These are phyloP conservation scores for Drosophila picticornis DNA, from an alignment of 2,888 invertebrate species.

Conservation along the genomic window DNA sequence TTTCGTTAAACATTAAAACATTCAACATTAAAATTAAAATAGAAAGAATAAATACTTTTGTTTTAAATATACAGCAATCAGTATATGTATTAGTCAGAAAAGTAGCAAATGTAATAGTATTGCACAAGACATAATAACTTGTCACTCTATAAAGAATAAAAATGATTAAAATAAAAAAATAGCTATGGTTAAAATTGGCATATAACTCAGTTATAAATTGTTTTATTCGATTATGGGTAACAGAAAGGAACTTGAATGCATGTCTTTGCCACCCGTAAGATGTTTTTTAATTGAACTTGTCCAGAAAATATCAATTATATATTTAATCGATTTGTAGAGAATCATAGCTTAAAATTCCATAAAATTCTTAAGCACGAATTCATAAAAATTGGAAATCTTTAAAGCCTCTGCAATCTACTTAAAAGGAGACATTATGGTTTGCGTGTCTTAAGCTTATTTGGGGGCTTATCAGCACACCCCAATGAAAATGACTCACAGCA, in stretches of 20 bases:
- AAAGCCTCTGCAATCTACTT: not conserved
- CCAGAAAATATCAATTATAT: not conserved
- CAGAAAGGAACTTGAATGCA: not conserved
- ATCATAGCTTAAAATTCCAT: not conserved
- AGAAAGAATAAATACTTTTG: not conserved
- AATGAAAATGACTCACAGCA: slow-evolving; percentile 32
- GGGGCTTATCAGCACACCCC: slow-evolving; percentile 61
- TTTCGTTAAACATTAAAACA: no score
- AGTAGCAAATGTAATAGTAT: not conserved
- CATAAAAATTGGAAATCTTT: not conserved
- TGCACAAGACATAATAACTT: not conserved
- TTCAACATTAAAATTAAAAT: not conserved
- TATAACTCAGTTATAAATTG: not conserved
- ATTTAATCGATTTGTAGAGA: not conserved
- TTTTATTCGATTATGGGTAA: not conserved
- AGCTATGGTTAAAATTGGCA: not conserved
- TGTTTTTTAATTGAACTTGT: not conserved
- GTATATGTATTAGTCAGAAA: not conserved
- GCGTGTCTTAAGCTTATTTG: slow-evolving; percentile 49
- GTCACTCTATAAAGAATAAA: not conserved
- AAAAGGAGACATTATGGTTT: slow-evolving; percentile 2
- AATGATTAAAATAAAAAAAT: not conserved
- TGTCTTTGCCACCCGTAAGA: not conserved
- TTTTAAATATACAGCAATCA: not conserved
- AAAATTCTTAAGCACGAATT: not conserved